These are phyloP conservation scores for Pterocles gutturalis DNA, from an alignment of 2,113 vertebrate species.

Conservation along the genomic window DNA sequence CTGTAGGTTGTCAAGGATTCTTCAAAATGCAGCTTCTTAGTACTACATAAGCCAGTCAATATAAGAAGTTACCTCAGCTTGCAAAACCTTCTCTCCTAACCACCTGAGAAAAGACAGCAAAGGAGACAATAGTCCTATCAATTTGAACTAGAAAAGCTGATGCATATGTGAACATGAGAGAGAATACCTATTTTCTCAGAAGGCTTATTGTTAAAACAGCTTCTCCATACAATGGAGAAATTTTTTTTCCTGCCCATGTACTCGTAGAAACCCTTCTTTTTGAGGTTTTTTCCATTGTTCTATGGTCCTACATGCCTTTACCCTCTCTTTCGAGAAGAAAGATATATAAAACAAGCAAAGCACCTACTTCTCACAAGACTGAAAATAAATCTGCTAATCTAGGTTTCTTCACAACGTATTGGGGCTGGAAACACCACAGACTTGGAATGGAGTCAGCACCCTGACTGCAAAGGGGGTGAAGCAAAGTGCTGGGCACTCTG, in stretches of 20 bases:
- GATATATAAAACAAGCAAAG: neutral
- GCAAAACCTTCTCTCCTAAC: neutral
- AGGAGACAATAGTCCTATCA: neutral
- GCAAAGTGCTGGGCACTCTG: neutral
- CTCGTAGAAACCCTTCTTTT: neutral
- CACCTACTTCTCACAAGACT: neutral
- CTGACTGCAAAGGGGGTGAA: neutral
- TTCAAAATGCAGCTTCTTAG: neutral
- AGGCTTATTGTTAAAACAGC: neutral
- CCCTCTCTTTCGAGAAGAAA: neutral
- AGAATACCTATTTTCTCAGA: neutral
- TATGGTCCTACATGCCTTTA: neutral
- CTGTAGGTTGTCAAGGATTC: neutral
- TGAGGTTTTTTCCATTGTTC: neutral
- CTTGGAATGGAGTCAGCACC: neutral
- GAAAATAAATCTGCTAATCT: neutral
- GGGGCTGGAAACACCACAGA: neutral
- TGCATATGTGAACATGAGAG: neutral
- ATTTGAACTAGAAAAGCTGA: neutral
- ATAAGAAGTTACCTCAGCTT: neutral
- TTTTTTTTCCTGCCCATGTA: neutral
- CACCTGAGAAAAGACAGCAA: neutral
- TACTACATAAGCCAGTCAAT: neutral
- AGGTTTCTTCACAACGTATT: neutral
- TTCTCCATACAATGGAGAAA: neutral